These are phyloP conservation scores for Cyphomyrus discorhynchus DNA, from an alignment of 2,113 vertebrate species.

Conservation along the genomic window DNA sequence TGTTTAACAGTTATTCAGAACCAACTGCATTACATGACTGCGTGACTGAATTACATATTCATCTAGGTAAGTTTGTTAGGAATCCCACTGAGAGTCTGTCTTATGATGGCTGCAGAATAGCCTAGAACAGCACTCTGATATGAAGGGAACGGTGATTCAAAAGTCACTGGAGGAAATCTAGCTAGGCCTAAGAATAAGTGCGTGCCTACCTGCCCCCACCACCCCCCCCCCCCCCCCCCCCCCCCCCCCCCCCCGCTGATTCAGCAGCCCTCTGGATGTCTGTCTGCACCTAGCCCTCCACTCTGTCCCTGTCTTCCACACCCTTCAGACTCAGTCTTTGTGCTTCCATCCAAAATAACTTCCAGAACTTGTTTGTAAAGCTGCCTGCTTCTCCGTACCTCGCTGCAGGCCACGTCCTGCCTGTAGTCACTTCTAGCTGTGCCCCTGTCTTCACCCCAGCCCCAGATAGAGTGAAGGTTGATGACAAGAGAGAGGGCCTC, in stretches of 20 bases:
- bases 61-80: background rate
- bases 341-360: background rate
- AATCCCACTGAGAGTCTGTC: background rate
- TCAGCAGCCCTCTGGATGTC: background rate
- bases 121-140: background rate
- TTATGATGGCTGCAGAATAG: background rate
- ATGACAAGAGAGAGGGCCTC: constrained; percentile 45
- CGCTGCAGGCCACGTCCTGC: background rate
- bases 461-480: constrained; percentile 47
- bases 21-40: background rate
- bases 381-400: background rate
- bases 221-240: too few species aligned
- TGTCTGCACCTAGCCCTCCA: background rate
- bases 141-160: background rate
- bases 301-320: background rate
- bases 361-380: background rate
- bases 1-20: background rate
- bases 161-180: background rate
- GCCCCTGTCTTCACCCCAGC: constrained; percentile 33
- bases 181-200: background rate
- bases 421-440: background rate
- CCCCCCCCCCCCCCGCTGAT: background rate
- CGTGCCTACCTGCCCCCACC: background rate
- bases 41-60: background rate
- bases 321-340: background rate